Evolutionary conservation across 2,888 invertebrate genomes (phyloP).

Genomic region (Camptogramma bilineatum): DNA sequence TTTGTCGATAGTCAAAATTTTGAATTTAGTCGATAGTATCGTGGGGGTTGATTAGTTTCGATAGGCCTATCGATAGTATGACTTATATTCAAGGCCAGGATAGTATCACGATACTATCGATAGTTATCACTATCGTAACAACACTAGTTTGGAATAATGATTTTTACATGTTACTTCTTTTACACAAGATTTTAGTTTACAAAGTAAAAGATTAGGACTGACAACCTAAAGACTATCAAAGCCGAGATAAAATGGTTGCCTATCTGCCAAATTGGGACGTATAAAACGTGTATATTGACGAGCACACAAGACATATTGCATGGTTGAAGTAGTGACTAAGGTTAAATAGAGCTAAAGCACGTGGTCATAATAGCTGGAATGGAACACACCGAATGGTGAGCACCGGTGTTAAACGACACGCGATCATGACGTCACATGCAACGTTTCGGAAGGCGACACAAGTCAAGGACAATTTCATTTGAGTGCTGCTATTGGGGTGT

Average conservation of each 20-base stretch:
- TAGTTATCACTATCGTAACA: no score
- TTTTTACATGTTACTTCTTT: no score
- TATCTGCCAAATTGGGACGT: not conserved
- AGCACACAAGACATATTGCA: conserved; percentile 8
- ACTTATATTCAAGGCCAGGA: no score
- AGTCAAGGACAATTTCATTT: conserved; percentile 56
- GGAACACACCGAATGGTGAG: conserved; percentile 16
- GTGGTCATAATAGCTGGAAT: conserved; percentile 16
- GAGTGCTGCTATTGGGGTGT: conserved; percentile 37
- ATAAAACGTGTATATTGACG: not conserved
- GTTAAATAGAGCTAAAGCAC: conserved; percentile 14
- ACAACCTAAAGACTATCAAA: no score
- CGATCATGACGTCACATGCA: conserved; percentile 28
- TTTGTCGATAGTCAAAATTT: no score
- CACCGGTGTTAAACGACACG: conserved; percentile 23
- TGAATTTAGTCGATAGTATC: no score
- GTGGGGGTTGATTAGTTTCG: no score
- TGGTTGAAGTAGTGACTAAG: not conserved
- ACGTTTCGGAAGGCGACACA: conserved; percentile 41
- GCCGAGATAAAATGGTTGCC: conserved; percentile 6
- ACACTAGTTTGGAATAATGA: no score
- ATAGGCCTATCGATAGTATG: no score
- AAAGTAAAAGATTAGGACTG: not conserved
- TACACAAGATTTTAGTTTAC: no score
- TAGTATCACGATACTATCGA: no score